Evolutionary conservation across 2,113 vertebrate genomes (phyloP), one percentile per base, ranked within the genome.

Genomic region (Artemisiospiza belli): DNA sequence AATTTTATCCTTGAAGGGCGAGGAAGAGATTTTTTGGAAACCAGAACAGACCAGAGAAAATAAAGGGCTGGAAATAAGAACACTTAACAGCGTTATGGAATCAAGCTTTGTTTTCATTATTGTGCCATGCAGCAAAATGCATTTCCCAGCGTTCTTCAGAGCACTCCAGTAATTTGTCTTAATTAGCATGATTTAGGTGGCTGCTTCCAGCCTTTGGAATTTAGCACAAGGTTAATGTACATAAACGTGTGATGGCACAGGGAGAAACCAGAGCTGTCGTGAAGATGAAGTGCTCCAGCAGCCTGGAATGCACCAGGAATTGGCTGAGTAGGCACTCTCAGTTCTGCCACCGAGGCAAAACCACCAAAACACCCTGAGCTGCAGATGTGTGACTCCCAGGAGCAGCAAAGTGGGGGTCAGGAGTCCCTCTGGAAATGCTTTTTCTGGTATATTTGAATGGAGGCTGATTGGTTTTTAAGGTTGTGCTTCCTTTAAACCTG

Each of bases 101-200:
- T 23, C 11, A 6, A 90, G 55, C 43, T 94, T 91, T 87, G 47
- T 89, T 94, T 90, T 69, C 79, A 63, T 91, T 86, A 72, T 15
- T 66, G 55, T 80, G 41, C 47, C 44, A 4, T 47, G 72, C 86
- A 79, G 75, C 61, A 89, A 95, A 97, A 88, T 57, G 67, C 68
- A 79, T 96, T 94, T 96, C 84, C 75, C 59, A 49, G 78, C 0
- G 0, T 92, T 81, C 91, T 82, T 90, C 81, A 61, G 80, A 88
- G 35, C 49, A 49, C 87, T 54, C 83, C 68, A 63, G 73, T 90
- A 92, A 97, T 95, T 95, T 21, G 35, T 97, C 94, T 94, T 95
- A 96, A 96, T 97, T 96, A 95, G 51, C 51, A 46, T 77, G 88
- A 94, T 97, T 95, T 94, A 91, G 78, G 75, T 75, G 79, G 69